A percentile compares a stretch with the other conserved stretches of the same genome.
Evolutionary conservation across 1,140 invertebrate genomes (phyloP).

Genomic region (Lethocerus indicus): DNA sequence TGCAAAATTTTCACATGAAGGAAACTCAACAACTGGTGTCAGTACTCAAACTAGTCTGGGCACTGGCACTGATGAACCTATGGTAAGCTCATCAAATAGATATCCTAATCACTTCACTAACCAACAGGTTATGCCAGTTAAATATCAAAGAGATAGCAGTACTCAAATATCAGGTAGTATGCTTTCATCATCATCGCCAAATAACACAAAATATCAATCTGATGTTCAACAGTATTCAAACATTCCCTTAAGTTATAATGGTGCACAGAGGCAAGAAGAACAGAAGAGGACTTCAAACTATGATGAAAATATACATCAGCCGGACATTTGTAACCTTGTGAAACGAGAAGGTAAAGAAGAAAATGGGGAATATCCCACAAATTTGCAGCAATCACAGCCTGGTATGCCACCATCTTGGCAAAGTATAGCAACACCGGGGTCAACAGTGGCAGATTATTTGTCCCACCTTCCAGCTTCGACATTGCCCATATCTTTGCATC

Average conservation of each 20-base stretch:
- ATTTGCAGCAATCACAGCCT: conserved; percentile 12
- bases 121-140: conserved; percentile 12
- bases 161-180: conserved; percentile 17
- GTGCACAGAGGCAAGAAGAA: conserved; percentile 9
- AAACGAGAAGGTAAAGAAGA: conserved; percentile 16
- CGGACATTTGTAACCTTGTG: conserved; percentile 8
- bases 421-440: conserved; percentile 52
- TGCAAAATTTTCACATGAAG: conserved; percentile 43
- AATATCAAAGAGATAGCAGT: conserved; percentile 18
- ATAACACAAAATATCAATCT: conserved; percentile 10
- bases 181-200: conserved; percentile 12
- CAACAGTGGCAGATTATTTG: conserved; percentile 67
- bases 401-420: conserved; percentile 38
- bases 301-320: conserved; percentile 7
- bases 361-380: conserved; percentile 10
- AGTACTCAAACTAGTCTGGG: conserved; percentile 10
- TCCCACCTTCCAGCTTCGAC: conserved; percentile 58
- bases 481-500: conserved; percentile 58
- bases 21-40: conserved; percentile 22
- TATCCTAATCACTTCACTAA: conserved; percentile 14
- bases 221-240: conserved; percentile 16
- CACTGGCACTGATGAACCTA: conserved; percentile 4
- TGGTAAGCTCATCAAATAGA: conserved; percentile 5
- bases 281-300: conserved; percentile 6
- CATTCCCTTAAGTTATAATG: conserved; percentile 10